Evolutionary conservation across 1,140 invertebrate genomes (phyloP), one percentile per base, ranked within the genome.

Genomic region (Coptotermes formosanus): DNA sequence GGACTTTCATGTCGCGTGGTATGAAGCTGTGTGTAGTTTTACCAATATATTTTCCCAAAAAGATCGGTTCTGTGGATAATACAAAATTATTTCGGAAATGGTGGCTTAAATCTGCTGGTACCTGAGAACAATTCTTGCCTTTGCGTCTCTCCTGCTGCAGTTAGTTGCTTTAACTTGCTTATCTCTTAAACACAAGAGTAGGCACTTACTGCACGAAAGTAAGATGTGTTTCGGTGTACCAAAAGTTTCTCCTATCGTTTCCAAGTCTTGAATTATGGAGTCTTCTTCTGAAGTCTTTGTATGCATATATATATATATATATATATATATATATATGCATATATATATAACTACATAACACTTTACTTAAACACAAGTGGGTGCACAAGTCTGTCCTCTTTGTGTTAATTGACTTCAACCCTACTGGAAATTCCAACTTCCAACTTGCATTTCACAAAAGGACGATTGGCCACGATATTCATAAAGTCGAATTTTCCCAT

Each of bases 171-270:
- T 3, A 75, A 25, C 30, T 64, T 64, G n/a, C 25, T 75, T 75
- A 75, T 75, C 64, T 75, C 64, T 75, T 75, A 30, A 55, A 75
- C 64, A 75, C 64, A 75, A 75, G 64, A 25, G 64, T 75, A 75
- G n/a, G 64, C n/a, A 30, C 64, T 75, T 75, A 75, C n/a, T 75
- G 25, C 64, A 23, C 59, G 16, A 64, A 64, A 8, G 25, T 12
- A 75, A n/a, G 14, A 75, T 0, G 30, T 75, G 64, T 30, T 75
- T 30, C 14, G 64, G n/a, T 30, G 25, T 75, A 75, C 25, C 64
- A 8, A n/a, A 69, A 75, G 64, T 75, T 75, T 30, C 64, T 75
- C 7, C 64, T n/a, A n/a, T 30, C n/a, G 25, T n/a, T 75, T 75
- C n/a, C 64, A 75, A 75, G 64, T 75, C 64, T 30, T 75, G 64